Evolutionary conservation across 2,888 invertebrate genomes (phyloP), one percentile per base, ranked within the genome.

Genomic region (Perizoma affinitatum): DNA sequence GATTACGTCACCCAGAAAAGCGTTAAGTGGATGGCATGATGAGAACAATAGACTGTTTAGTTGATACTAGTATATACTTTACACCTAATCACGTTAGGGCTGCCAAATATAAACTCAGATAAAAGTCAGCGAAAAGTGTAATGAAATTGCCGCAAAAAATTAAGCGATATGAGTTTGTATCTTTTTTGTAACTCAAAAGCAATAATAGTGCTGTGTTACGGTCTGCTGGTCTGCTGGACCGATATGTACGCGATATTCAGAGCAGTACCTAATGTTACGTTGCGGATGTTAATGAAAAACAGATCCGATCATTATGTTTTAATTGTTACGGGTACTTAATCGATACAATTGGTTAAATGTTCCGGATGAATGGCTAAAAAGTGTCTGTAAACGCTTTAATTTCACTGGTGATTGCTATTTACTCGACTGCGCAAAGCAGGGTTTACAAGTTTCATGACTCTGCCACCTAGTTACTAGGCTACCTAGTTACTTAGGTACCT

Each of bases 1-100:
- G 71, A 69, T 75, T 63, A 71, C 76, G 72, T 75, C 75, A 80
- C 63, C 68, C 47, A 46, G 60, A 68, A 61, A 48, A 63, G 59
- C 59, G 73, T 72, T 75, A 79, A 84, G 79, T 84, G 81, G 79
- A 68, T 79, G 76, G 82, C 78, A 69, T 69, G 66, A 68, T 61
- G 75, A 73, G 78, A 78, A 83, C 78, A 82, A 80, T 77, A 68
- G 69, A 68, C 63, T 69, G 71, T 71, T 70, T 62, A 58, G 54
- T 60, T 42, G 53, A 61, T 46, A 56, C 50, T 46, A 49, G 41
- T 9, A 43, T 53, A 42, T 46, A 42, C n/a, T 45, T 43, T 43
- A 51, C 61, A 48, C 62, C 57, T 55, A 58, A 51, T 41, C 54
- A 54, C 10, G 22, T 10, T 53, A 46, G 22, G 42, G 59, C 50